phyloP scores from a whole-genome alignment of 2,797 vertebrate species.

The Monodelphis domestica region DNA sequence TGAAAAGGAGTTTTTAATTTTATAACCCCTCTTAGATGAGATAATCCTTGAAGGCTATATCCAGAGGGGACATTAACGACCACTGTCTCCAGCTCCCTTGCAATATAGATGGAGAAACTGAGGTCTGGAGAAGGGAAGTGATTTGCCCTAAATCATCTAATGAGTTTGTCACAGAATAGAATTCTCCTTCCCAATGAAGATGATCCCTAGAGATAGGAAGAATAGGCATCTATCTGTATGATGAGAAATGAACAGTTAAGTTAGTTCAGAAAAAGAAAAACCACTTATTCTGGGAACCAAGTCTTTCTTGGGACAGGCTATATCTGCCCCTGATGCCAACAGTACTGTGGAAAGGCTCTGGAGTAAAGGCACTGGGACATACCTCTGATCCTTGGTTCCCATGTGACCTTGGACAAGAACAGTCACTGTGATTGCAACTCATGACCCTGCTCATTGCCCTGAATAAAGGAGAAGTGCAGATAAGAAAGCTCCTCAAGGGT shows the following conservation, averaged over 20 bases:
- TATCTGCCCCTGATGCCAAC: neutral
- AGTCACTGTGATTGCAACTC: neutral
- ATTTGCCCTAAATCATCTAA: neutral
- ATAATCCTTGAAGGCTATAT: neutral
- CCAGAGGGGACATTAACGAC: neutral
- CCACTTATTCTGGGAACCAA: neutral
- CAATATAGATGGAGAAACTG: neutral
- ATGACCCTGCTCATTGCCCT: neutral
- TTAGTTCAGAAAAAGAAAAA: neutral
- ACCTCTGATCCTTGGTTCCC: too few relatives aligned
- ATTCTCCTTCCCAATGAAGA: neutral
- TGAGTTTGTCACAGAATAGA: neutral
- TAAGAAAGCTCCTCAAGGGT: too few relatives aligned
- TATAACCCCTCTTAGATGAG: neutral
- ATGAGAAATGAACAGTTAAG: neutral
- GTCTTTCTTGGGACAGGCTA: too few relatives aligned
- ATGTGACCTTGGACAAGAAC: too few relatives aligned
- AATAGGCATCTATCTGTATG: neutral
- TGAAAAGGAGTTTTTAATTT: neutral
- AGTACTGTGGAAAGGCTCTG: neutral
- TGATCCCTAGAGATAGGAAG: neutral
- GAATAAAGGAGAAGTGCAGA: neutral
- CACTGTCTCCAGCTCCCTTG: neutral
- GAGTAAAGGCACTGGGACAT: too few relatives aligned
- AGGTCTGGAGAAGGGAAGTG: neutral